Conservation (phyloP, 2,888 invertebrate genomes). For the Rhyacophila evoluta region DNA sequence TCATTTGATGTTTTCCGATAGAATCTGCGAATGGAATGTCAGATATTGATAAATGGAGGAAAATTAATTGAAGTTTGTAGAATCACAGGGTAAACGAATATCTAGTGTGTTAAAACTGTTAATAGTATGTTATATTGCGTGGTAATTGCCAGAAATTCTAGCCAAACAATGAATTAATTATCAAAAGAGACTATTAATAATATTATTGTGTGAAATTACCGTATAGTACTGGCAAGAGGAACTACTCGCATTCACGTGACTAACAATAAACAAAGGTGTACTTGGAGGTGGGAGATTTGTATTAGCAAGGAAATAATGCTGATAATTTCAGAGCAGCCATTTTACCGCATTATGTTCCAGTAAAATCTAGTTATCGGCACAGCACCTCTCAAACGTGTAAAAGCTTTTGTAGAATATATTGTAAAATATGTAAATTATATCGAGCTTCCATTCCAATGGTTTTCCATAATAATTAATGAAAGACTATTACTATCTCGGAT, state of each 20-base stretch:
- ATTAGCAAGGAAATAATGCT: slow-evolving; percentile 19
- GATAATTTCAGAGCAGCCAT: not conserved
- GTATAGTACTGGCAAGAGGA: not conserved
- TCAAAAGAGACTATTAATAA: not conserved
- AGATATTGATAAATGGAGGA: too few species aligned
- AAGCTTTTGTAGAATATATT: too few species aligned
- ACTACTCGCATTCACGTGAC: not conserved
- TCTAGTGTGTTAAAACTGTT: not conserved
- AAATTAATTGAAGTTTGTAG: too few species aligned
- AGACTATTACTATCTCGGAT: too few species aligned
- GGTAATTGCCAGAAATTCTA: not conserved
- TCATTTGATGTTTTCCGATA: too few species aligned
- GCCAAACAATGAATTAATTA: not conserved
- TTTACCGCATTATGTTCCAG: not conserved
- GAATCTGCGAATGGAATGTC: too few species aligned
- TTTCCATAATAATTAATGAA: too few species aligned
- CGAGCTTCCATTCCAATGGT: too few species aligned
- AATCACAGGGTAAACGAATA: too few species aligned
- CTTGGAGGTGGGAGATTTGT: not conserved
- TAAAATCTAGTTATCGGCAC: not conserved
- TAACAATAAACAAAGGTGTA: slow-evolving; percentile 1
- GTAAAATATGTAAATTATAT: too few species aligned
- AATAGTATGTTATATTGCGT: not conserved
- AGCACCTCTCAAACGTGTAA: not conserved
- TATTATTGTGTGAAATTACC: not conserved